Conservation (phyloP, 2,797 vertebrate species). For the Zonotrichia albicollis region DNA sequence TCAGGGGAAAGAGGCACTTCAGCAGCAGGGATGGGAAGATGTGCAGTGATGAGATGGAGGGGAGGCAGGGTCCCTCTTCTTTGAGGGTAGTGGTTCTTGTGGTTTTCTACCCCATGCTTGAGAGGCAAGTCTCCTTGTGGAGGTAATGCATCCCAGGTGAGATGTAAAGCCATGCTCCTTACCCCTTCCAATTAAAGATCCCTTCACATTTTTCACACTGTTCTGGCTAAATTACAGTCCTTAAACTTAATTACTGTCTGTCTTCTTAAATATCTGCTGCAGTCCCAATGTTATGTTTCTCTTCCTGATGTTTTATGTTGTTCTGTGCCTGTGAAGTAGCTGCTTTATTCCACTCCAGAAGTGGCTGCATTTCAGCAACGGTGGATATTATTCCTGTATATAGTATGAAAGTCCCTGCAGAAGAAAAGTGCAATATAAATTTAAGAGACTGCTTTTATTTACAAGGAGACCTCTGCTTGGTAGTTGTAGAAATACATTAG, state of each 20-base stretch:
- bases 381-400: constrained; percentile 45
- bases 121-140: neutral
- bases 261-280: constrained; percentile 33
- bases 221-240: constrained; percentile 21
- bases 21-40: neutral
- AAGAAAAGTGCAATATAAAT: constrained; percentile 64
- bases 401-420: constrained; percentile 37
- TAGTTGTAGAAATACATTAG: constrained; percentile 58
- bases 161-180: constrained; percentile 38
- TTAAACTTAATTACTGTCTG: constrained; percentile 48
- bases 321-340: neutral
- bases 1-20: neutral
- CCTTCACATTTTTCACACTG: neutral
- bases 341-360: constrained; percentile 38
- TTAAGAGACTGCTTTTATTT: constrained; percentile 61
- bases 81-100: neutral
- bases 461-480: constrained; percentile 56
- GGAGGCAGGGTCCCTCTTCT: neutral
- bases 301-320: constrained; percentile 33
- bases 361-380: constrained; percentile 37
- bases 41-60: neutral
- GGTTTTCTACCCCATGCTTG: neutral
- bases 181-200: constrained; percentile 5
- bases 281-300: neutral
- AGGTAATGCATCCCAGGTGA: neutral